Evolutionary conservation across 1,140 invertebrate genomes (phyloP).

Genomic region (Matsumurasca onukii): DNA sequence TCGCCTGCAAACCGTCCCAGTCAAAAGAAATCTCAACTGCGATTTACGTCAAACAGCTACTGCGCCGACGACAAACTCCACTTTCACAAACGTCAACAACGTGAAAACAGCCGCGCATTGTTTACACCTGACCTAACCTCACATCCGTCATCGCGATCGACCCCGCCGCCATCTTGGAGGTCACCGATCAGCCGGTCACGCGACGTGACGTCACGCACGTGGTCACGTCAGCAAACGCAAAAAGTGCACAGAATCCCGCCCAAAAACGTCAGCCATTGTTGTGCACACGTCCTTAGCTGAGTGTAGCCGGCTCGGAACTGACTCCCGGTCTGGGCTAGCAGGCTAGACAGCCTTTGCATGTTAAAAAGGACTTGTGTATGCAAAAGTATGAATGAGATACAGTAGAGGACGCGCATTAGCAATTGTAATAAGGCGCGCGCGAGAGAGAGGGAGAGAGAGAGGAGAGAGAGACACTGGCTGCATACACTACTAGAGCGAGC

Average conservation of each 20-base stretch:
- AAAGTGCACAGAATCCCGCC: slow-evolving; percentile 20
- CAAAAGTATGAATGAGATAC: slow-evolving; percentile 45
- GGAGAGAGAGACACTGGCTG: slow-evolving; percentile 14
- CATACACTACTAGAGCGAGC: slow-evolving; percentile 9
- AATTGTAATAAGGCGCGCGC: slow-evolving; percentile 43
- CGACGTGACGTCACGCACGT: slow-evolving; percentile 18
- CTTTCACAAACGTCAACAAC: too few species aligned
- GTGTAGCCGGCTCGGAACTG: slow-evolving; percentile 27
- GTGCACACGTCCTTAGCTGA: slow-evolving; percentile 10
- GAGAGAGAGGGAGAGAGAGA: slow-evolving; percentile 30
- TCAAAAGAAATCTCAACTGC: too few species aligned
- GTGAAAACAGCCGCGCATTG: too few species aligned
- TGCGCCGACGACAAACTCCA: too few species aligned
- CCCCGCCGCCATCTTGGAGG: neutral
- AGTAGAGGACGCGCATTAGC: slow-evolving; percentile 39
- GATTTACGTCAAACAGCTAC: too few species aligned
- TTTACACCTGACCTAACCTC: slow-evolving; percentile 20
- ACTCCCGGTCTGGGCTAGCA: slow-evolving; percentile 26
- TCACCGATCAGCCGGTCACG: neutral
- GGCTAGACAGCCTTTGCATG: slow-evolving; percentile 43
- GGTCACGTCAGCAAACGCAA: slow-evolving; percentile 4
- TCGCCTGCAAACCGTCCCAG: too few species aligned
- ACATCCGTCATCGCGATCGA: neutral
- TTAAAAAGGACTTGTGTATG: slow-evolving; percentile 45
- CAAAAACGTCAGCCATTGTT: slow-evolving; percentile 28